Conservation (phyloP, 2,888 invertebrate species). For the Epinotia brunnichana region DNA sequence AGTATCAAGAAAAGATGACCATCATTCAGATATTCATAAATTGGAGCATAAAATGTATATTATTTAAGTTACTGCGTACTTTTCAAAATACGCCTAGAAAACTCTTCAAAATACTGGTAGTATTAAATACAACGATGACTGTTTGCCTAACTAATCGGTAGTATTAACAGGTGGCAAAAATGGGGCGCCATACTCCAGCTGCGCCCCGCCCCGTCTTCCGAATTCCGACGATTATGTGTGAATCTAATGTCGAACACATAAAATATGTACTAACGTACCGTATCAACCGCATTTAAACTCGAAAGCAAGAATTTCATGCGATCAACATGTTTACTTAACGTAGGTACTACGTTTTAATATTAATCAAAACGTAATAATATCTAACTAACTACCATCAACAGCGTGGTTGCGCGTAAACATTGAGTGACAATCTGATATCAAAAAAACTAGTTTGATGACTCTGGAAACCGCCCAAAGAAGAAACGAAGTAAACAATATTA, state of each 20-base stretch:
- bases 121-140: not conserved
- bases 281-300: conserved; percentile 14
- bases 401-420: conserved; percentile 29
- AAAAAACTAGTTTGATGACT: conserved; percentile 14
- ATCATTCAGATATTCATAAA: not conserved
- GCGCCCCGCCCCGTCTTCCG: not conserved
- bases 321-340: conserved; percentile 3
- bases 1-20: not conserved
- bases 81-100: not conserved
- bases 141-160: conserved; percentile 13
- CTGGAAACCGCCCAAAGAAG: conserved; percentile 33
- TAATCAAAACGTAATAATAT: conserved; percentile 13
- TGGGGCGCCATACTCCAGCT: not conserved
- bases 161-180: conserved; percentile 32
- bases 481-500: conserved; percentile 28
- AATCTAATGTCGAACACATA: not conserved
- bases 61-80: not conserved
- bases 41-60: not conserved
- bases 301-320: not conserved
- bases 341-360: conserved; percentile 1
- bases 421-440: not conserved
- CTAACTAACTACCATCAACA: conserved; percentile 1
- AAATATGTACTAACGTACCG: not conserved
- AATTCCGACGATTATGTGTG: not conserved
- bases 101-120: not conserved